Base-by-base conservation (phyloP, 2,888 invertebrate genomes). In the Parnassius glacialis region DNA sequence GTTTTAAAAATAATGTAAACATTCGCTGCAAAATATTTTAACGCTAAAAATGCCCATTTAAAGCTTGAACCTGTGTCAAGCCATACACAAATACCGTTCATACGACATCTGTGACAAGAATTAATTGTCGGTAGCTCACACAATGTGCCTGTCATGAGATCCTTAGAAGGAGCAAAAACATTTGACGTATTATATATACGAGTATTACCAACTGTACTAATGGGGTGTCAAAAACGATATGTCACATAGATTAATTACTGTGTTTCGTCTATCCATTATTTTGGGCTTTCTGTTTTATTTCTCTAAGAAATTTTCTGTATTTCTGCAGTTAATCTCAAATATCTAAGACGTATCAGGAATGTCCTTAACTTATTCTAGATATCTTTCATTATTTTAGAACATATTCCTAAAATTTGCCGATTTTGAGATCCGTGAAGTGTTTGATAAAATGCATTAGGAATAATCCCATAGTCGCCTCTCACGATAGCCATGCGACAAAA, bases 101-200 rank as follows among this genome's bases (percentile, higher is more conserved):
- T 45, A 45, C 58, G 45, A 45, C 25, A 44, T 44, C 44, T 52
- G 52, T 52, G 52, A 59, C 58, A 52, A 41, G 52, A 59, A 59
- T 59, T 59, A 59, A 59, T 59, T 59, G 58, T 59, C 34, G 25
- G 11, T 5, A 50, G 52, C 58, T 59, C 52, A 44, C 58, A 45
- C 52, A 12, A 34, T 52, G 25, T 25, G 34, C 43, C 20, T 52
- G 52, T 52, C 58, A 52, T 34, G 52, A 34, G 13, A 58, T 44
- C 20, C 52, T 45, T 41, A 52, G 41, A n/a, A 9, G 9, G 20
- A 50, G 50, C 16, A 47, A 20, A 10, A 13, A n/a, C 50, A 13
- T 50, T 50, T 50, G 13, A 13, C 16, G 10, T 16, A 16, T 50
- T 20, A 50, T 50, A 50, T 50, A 20, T 50, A 20, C 20, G 7